Base-by-base conservation (phyloP, 1,140 invertebrate species). In the Trachelipus rathkii region DNA sequence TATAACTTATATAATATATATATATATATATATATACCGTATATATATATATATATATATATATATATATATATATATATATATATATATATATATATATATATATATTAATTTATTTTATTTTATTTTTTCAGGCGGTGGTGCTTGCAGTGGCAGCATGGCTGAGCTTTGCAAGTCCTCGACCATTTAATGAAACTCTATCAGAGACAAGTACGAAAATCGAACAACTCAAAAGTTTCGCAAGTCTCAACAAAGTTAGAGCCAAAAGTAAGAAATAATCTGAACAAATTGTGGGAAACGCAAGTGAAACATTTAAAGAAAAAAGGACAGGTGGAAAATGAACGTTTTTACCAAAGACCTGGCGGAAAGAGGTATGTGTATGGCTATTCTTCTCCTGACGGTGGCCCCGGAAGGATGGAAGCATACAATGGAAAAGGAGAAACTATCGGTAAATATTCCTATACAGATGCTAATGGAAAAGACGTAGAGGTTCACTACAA, bases 361-460 rank as follows among this genome's bases (percentile, higher is more conserved):
- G 79, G 79, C 9, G 71, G 74, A 0, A 76, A 76, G 0, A 66
- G 75, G 10, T 81, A 81, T n/a, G 24, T 76, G 23, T 81, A 77
- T 33, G 79, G 79, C 13, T 78, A 76, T 60, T 70, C 72, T 7
- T 46, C 46, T 0, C 66, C 66, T 21, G 44, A 24, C 10, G 75
- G 77, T n/a, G 72, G 73, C 13, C 74, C 66, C 10, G 72, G 69
- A 6, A 77, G 77, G n/a, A 10, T 81, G 21, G 74, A 81, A 45
- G 79, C 79, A 10, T 78, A 76, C 50, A 73, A 81, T 43, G 79
- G 79, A 3, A 73, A 75, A 53, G 79, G 79, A 13, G 73, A 78
- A 43, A 81, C 79, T 11, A 72, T 81, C 8, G 79, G 79, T 0
- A 74, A 76, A n/a, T 81, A 81, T 72, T 71, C 79, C 0, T 81